Percentiles rank a stretch among this genome's conserved stretches.
Evolutionary conservation across 2,888 invertebrate genomes (phyloP).

Genomic region (Scaptomyza caliginosa): DNA sequence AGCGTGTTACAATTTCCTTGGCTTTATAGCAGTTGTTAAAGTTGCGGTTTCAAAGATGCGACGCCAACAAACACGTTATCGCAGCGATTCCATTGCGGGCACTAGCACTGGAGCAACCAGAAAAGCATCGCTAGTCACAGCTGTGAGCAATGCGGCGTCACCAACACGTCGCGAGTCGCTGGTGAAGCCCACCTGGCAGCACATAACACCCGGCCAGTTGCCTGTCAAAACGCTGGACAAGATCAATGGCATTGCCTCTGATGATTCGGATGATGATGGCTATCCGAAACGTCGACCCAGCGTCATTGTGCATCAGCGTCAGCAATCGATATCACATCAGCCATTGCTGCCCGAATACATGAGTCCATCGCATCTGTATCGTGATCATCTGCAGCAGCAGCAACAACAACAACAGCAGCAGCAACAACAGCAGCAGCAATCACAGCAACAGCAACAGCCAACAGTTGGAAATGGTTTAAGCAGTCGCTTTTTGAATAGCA

Average conservation of each 20-base stretch:
- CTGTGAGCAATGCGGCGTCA: constrained; percentile 48
- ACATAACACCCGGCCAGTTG: constrained; percentile 83
- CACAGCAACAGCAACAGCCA: constrained; percentile 30
- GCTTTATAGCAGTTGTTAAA: not conserved
- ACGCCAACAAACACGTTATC: constrained; percentile 72
- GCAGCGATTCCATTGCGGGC: constrained; percentile 70
- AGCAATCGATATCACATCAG: constrained; percentile 64
- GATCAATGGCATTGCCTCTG: constrained; percentile 82
- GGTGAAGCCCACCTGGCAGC: constrained; percentile 84
- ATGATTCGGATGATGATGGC: constrained; percentile 79
- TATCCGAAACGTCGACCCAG: constrained; percentile 77
- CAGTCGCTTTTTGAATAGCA: constrained; percentile 50
- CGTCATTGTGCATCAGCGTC: constrained; percentile 75
- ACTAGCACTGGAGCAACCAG: constrained; percentile 45
- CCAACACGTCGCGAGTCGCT: constrained; percentile 82
- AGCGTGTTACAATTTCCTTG: constrained; percentile 3
- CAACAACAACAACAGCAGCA: constrained; percentile 15
- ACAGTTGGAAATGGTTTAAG: constrained; percentile 45
- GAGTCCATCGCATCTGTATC: constrained; percentile 58
- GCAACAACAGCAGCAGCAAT: constrained; percentile 20
- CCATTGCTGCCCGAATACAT: constrained; percentile 60
- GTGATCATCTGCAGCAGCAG: constrained; percentile 48
- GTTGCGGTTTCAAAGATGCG: constrained; percentile 60
- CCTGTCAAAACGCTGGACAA: constrained; percentile 82
- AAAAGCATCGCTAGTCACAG: constrained; percentile 55